Percentiles rank a stretch among this genome's conserved stretches.
Evolutionary conservation across 2,888 invertebrate species (phyloP).

Genomic region (Pristionchus arcanus): DNA sequence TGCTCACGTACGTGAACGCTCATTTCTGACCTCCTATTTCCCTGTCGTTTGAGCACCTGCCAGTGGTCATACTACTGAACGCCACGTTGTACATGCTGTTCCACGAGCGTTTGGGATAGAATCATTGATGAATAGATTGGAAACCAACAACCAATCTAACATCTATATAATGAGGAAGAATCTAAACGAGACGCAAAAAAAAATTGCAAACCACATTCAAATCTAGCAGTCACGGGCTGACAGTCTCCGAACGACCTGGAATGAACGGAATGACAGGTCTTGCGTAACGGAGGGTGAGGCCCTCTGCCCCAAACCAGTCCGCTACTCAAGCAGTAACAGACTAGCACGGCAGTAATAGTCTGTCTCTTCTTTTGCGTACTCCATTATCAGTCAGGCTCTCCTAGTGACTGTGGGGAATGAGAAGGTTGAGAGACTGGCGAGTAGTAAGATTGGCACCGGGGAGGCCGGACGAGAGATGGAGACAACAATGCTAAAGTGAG

Average conservation of each 20-base stretch:
- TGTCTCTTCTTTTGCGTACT: not conserved
- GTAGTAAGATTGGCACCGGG: constrained; percentile 39
- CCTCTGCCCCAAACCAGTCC: not conserved
- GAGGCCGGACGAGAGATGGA: not conserved
- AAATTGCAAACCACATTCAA: not conserved
- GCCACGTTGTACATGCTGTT: not conserved
- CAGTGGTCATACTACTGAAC: not conserved
- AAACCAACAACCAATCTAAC: no score
- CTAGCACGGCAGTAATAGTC: constrained; percentile 18
- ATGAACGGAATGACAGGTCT: not conserved
- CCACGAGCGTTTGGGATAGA: not conserved
- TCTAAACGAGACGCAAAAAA: not conserved
- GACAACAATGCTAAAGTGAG: not conserved
- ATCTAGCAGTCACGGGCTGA: no score
- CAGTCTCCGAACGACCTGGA: not conserved
- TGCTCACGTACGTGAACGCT: not conserved
- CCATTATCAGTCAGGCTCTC: not conserved
- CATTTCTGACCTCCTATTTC: not conserved
- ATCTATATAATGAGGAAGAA: not conserved
- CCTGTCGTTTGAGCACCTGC: not conserved
- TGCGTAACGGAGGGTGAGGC: not conserved
- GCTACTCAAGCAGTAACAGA: constrained; percentile 9
- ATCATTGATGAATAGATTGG: no score
- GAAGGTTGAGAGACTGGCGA: not conserved
- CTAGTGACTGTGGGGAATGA: not conserved